Conservation (phyloP, 35 echinoderm and acorn worm genomes). For the Strongylocentrotus purpuratus region DNA sequence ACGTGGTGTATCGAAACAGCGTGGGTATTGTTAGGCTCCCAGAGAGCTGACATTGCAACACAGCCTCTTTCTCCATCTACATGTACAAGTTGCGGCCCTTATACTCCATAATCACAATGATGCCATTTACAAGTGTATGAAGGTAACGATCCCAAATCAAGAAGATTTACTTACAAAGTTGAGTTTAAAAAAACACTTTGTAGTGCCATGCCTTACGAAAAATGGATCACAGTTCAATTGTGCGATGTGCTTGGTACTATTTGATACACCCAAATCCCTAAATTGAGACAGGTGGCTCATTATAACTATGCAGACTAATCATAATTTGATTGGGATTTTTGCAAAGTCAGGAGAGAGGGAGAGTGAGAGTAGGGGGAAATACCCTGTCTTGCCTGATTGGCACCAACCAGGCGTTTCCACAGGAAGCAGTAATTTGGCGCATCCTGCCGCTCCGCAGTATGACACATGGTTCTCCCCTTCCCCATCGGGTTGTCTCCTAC, state of each 20-base stretch:
- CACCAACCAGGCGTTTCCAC: slow-evolving; percentile 28
- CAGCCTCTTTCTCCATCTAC: no score
- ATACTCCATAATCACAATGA: no score
- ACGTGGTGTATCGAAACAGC: no score
- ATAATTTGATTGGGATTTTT: neutral
- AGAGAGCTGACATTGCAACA: no score
- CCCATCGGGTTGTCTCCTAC: neutral
- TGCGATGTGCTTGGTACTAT: neutral
- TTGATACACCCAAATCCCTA: neutral
- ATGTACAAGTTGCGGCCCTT: no score
- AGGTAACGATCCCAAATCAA: neutral
- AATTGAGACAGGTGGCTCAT: neutral
- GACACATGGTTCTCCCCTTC: slow-evolving; percentile 44
- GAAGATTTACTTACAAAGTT: neutral
- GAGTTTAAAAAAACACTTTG: no score
- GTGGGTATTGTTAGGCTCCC: no score
- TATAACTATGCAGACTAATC: neutral
- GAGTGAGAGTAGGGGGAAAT: neutral
- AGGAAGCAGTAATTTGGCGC: slow-evolving; percentile 28
- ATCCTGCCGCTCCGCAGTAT: neutral
- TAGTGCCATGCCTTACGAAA: neutral
- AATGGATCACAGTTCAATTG: neutral
- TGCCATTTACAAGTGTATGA: no score
- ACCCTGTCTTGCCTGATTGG: neutral
- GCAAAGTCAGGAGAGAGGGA: neutral